Base-by-base conservation (phyloP, 2,888 invertebrate genomes). In the Hydraecia micacea region DNA sequence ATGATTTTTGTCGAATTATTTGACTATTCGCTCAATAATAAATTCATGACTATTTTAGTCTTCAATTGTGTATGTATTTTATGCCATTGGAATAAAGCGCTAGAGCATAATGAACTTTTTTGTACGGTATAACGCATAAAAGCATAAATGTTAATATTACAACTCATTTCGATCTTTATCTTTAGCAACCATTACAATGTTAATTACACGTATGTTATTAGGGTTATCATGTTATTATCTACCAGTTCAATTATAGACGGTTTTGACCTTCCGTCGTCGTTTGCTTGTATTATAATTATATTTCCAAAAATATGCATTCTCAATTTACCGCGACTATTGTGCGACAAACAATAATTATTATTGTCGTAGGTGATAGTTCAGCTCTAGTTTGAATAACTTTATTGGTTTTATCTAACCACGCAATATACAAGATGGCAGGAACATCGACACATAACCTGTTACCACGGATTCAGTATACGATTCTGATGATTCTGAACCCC, bases 261-360 rank as follows among this genome's bases (percentile, higher is more conserved):
- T 75, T 74, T 49, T 78, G 75, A 79, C 73, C 67, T 75, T 62
- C 66, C n/a, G 18, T 68, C 11, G 18, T 60, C 8, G 58, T 75
- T 66, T 42, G 39, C 66, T 66, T 63, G 55, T 71, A 74, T 68
- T 63, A 32, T 2, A 1, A 2, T 3, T 3, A 32, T 32, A 73
- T 81, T 73, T 77, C 70, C 58, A 63, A 71, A 81, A 85, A 76
- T 73, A 83, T 66, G 4, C 63, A 66, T 62, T 62, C 71, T 58
- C 36, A 71, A 46, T 63, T 63, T 78, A 81, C 65, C 39, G 39
- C 42, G 77, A 42, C 55, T 73, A 66, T 67, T 76, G 18, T 76
- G 18, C 46, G 65, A 77, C 60, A 75, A 73, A 65, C 46, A 52
- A 39, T 49, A 70, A 32, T 32, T 3, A 66, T 72, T 69, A 32